Evolutionary conservation across 2,888 invertebrate species (phyloP).

Genomic region (Conchocele bisecta): DNA sequence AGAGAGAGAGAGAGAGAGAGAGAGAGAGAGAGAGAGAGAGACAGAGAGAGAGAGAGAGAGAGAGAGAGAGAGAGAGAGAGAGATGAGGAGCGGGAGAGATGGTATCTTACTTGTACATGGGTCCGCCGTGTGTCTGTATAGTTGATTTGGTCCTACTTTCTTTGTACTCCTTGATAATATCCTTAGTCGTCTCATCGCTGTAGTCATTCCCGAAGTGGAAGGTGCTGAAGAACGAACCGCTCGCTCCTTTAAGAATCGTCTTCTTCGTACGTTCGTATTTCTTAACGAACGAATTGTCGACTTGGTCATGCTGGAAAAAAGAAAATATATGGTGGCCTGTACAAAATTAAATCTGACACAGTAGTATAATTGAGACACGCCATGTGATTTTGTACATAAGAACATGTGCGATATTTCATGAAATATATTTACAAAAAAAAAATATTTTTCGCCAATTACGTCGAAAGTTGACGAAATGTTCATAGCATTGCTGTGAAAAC

Average conservation of each 20-base stretch:
- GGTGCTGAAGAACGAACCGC: conserved; percentile 23
- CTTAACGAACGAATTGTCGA: neutral
- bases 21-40: too few species aligned
- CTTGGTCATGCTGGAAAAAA: conserved; percentile 14
- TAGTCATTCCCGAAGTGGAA: conserved; percentile 19
- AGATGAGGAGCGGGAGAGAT: too few species aligned
- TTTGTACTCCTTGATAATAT: conserved; percentile 50
- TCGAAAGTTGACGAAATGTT: too few species aligned
- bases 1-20: too few species aligned
- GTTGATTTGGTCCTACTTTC: conserved; percentile 56
- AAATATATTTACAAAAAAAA: too few species aligned
- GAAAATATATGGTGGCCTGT: neutral
- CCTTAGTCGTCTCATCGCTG: conserved; percentile 26
- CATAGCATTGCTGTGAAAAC: too few species aligned
- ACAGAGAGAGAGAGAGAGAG: too few species aligned
- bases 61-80: too few species aligned
- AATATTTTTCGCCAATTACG: too few species aligned
- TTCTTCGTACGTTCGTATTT: neutral
- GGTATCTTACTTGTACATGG: conserved; percentile 54
- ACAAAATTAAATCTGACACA: neutral
- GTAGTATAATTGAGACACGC: too few species aligned
- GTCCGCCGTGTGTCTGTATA: conserved; percentile 64
- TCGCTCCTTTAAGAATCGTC: neutral
- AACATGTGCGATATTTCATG: too few species aligned
- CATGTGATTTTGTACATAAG: too few species aligned